Evolutionary conservation across 2,888 invertebrate species (phyloP).

Genomic region (Ernsta delagoae): DNA sequence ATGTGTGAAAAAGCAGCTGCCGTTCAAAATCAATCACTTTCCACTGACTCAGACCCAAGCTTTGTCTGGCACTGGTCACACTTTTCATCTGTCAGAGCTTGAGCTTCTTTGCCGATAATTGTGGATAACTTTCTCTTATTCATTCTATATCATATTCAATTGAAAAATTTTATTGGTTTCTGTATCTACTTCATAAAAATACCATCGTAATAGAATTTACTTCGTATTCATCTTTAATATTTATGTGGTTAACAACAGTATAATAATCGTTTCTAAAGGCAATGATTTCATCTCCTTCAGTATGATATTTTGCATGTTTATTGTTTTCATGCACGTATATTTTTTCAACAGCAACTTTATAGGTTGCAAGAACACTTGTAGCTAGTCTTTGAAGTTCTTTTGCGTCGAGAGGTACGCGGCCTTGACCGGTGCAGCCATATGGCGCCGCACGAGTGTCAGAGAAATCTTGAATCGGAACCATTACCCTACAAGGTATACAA

Average conservation of each 20-base stretch:
- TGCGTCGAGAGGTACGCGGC: constrained; percentile 44
- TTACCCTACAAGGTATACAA: constrained; percentile 31
- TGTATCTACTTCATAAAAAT: too few species aligned
- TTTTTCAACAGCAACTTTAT: constrained; percentile 17
- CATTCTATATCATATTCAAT: background rate
- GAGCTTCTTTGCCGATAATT: background rate
- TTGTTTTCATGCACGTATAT: background rate
- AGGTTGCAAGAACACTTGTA: constrained; percentile 44
- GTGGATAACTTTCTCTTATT: background rate
- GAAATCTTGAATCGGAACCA: constrained; percentile 31
- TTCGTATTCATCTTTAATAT: too few species aligned
- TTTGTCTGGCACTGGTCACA: constrained; percentile 19
- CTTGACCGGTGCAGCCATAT: constrained; percentile 47
- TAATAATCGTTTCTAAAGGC: too few species aligned
- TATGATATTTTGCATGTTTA: constrained; percentile 12
- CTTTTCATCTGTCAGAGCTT: background rate
- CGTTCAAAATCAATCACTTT: constrained; percentile 62
- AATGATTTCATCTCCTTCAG: too few species aligned
- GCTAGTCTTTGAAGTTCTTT: constrained; percentile 59
- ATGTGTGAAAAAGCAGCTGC: constrained; percentile 57
- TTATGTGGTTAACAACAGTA: too few species aligned
- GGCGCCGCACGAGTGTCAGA: constrained; percentile 40
- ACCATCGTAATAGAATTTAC: too few species aligned
- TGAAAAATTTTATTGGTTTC: too few species aligned
- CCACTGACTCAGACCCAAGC: constrained; percentile 40